Percentiles rank a stretch among this genome's conserved stretches.
These are phyloP conservation scores for Drosophila biarmipes DNA, from an alignment of 1,140 invertebrate species.

Conservation along the genomic window DNA sequence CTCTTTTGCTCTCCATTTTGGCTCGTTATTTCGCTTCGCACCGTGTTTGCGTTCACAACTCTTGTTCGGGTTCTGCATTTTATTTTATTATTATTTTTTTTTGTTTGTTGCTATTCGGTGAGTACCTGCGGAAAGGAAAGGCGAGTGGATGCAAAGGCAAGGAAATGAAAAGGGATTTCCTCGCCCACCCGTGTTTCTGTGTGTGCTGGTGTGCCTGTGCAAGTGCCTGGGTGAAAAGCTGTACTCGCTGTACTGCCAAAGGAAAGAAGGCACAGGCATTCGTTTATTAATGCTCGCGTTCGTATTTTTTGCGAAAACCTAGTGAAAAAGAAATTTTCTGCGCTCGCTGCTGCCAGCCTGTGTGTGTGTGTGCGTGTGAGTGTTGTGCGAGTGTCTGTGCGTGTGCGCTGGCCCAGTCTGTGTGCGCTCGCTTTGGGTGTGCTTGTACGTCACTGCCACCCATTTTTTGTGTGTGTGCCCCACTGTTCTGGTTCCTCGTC, in stretches of 20 bases:
- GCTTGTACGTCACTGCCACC: conserved; percentile 17
- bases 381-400: conserved; percentile 30
- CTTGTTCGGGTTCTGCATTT: conserved; percentile 81
- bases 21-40: conserved; percentile 80
- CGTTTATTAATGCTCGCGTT: conserved; percentile 61
- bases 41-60: conserved; percentile 82
- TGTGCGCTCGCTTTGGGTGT: conserved; percentile 44
- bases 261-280: conserved; percentile 35
- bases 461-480: conserved; percentile 26
- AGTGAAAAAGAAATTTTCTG: conserved; percentile 78
- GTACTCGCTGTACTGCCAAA: conserved; percentile 31
- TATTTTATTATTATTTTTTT: conserved; percentile 83
- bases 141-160: not conserved
- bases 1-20: conserved; percentile 71
- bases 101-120: conserved; percentile 65
- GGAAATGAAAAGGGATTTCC: conserved; percentile 7
- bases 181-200: not conserved
- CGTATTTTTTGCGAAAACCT: conserved; percentile 60
- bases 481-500: conserved; percentile 26
- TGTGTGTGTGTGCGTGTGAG: conserved; percentile 23
- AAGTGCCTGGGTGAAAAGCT: not conserved
- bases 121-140: conserved; percentile 10
- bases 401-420: conserved; percentile 31
- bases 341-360: conserved; percentile 35
- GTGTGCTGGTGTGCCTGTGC: not conserved